Conservation (phyloP, 2,797 vertebrate genomes). For the Bradypodion pumilum region DNA sequence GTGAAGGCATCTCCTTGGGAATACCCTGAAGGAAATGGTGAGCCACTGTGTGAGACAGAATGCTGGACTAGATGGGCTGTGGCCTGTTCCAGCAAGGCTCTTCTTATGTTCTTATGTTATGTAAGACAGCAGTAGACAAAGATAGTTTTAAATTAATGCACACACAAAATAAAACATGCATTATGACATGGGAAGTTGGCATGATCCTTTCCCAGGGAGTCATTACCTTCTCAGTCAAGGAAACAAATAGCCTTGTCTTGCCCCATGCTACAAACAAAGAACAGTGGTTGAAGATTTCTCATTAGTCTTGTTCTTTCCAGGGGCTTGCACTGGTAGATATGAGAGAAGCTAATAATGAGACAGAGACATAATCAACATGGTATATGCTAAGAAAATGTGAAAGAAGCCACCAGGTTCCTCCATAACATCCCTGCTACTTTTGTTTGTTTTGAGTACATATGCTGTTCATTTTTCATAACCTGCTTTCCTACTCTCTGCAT, state of each 20-base stretch:
- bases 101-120: too few relatives aligned
- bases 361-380: constrained; percentile 7
- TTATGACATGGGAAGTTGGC: background rate
- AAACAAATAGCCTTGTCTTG: background rate
- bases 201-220: background rate
- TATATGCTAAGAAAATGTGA: background rate
- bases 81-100: too few relatives aligned
- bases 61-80: too few relatives aligned
- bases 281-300: background rate
- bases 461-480: constrained; percentile 71
- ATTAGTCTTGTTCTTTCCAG: accelerated
- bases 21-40: too few relatives aligned
- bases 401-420: constrained; percentile 24
- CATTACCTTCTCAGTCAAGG: background rate
- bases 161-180: background rate
- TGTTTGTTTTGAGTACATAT: constrained; percentile 54
- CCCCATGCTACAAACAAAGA: background rate
- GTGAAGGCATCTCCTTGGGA: too few relatives aligned
- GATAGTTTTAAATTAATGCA: background rate
- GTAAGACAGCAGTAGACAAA: background rate
- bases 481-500: constrained; percentile 64
- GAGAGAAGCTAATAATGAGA: constrained; percentile 39
- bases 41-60: too few relatives aligned
- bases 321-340: accelerated
- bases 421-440: constrained; percentile 27